Conservation (phyloP, 2,113 vertebrate genomes). For the Oreochromis niloticus region DNA sequence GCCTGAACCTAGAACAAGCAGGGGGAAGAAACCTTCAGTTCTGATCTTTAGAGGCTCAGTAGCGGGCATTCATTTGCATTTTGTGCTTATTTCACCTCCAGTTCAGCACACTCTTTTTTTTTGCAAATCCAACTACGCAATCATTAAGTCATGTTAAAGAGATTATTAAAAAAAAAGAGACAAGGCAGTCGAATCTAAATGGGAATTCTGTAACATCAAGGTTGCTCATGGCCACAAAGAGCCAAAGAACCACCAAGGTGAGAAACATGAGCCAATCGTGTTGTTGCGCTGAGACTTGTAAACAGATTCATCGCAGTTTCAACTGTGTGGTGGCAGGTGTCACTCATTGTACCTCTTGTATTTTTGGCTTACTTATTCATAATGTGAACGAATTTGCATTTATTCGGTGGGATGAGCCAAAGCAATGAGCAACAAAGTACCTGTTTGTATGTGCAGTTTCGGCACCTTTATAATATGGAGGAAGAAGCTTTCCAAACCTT, state of each 20-base stretch:
- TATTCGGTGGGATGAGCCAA: neutral
- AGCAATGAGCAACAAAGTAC: neutral
- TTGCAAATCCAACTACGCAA: neutral
- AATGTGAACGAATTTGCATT: neutral
- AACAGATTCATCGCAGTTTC: neutral
- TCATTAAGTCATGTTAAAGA: slow-evolving; percentile 4
- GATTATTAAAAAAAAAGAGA: neutral
- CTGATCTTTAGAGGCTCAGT: neutral
- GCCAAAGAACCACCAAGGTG: neutral
- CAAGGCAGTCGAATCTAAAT: neutral
- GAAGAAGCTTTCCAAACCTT: neutral
- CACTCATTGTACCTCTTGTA: neutral
- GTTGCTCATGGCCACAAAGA: neutral
- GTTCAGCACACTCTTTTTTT: neutral
- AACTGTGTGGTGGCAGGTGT: neutral
- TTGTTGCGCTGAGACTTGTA: neutral
- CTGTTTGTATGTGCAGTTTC: neutral
- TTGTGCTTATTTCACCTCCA: slow-evolving; percentile 15
- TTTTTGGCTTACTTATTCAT: neutral
- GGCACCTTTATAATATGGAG: neutral
- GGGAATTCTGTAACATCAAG: neutral
- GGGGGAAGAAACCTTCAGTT: neutral
- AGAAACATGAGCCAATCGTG: neutral
- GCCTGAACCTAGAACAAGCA: neutral
- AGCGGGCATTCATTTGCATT: neutral